Evolutionary conservation across 2,113 vertebrate species (phyloP).

Genomic region (Euleptes europaea): DNA sequence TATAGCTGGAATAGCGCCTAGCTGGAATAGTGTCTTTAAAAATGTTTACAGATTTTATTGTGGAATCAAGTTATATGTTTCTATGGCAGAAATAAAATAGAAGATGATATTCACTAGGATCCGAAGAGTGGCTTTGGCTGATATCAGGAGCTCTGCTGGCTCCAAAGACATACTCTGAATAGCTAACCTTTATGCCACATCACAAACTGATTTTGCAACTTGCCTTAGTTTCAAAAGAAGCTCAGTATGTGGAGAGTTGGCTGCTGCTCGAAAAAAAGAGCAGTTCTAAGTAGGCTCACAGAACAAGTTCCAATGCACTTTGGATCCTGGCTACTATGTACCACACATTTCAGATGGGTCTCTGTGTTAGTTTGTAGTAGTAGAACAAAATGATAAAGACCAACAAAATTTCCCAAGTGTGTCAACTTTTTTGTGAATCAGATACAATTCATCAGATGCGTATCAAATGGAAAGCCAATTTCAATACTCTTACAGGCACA

Average conservation of each 20-base stretch:
- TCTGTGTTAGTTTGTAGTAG: no score
- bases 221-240: not conserved
- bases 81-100: slow-evolving; percentile 44
- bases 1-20: slow-evolving; percentile 28
- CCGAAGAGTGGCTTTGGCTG: not conserved
- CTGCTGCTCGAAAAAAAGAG: no score
- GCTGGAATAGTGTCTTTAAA: slow-evolving; percentile 12
- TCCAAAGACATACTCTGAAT: not conserved
- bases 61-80: slow-evolving; percentile 37
- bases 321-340: not conserved
- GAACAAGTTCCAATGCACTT: not conserved
- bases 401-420: no score
- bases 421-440: no score
- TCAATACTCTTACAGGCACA: not conserved
- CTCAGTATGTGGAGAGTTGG: not conserved
- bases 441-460: no score
- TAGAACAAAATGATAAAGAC: no score
- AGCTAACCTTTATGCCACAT: not conserved
- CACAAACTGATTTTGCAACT: not conserved
- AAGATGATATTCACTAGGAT: slow-evolving; percentile 10
- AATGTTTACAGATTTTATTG: slow-evolving; percentile 24
- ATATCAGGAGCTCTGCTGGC: not conserved
- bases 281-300: not conserved
- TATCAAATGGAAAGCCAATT: not conserved
- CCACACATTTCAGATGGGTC: no score